phyloP scores from a whole-genome alignment of 2,888 invertebrate genomes.

The Homarus gammarus region DNA sequence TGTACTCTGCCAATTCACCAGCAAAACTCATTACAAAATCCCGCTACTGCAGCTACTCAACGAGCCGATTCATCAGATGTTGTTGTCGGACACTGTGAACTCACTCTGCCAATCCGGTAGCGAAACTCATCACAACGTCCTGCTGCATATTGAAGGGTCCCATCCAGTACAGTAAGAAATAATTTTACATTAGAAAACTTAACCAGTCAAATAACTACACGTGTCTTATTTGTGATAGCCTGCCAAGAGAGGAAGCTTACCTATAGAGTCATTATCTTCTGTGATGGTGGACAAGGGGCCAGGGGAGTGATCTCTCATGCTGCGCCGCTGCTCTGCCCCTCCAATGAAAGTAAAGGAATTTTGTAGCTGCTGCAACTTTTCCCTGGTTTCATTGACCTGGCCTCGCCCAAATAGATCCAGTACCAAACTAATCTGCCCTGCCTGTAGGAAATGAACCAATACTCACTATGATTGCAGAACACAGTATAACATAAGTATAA shows the following conservation, averaged over 20 bases:
- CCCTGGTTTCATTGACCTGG: conserved; percentile 58
- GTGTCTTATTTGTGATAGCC: not conserved
- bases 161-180: too few species aligned
- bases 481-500: too few species aligned
- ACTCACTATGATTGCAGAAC: not conserved
- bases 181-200: too few species aligned
- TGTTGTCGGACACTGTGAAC: too few species aligned
- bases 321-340: conserved; percentile 17
- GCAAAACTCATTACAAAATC: too few species aligned
- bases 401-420: conserved; percentile 66
- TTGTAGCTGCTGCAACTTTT: conserved; percentile 51
- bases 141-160: too few species aligned
- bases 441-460: conserved; percentile 28
- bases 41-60: too few species aligned
- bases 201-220: not conserved
- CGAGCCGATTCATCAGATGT: too few species aligned
- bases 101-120: too few species aligned
- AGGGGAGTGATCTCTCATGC: conserved; percentile 22
- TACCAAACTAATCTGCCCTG: conserved; percentile 52
- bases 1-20: too few species aligned
- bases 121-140: too few species aligned
- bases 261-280: conserved; percentile 71
- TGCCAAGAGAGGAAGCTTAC: too few species aligned
- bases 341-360: conserved; percentile 38
- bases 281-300: conserved; percentile 72